Base-by-base conservation (phyloP, 2,797 vertebrate species). In the Myoxocephalus aenaeus region DNA sequence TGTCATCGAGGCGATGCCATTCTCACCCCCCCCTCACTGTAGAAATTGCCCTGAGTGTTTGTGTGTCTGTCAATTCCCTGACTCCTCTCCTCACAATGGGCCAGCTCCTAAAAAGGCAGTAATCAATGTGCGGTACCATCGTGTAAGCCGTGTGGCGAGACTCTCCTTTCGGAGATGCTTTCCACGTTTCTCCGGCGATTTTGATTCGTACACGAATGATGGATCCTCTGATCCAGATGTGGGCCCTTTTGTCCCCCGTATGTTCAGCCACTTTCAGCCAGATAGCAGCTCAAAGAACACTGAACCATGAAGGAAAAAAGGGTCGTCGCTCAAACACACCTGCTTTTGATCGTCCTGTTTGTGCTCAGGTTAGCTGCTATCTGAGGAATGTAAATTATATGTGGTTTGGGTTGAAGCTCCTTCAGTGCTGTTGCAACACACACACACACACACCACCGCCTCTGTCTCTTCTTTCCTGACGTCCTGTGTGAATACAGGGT, bases 381-480 rank as follows among this genome's bases (percentile, higher is more conserved):
- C 90, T 84, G 69, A 92, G 89, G 95, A 96, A 96, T 95, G 93
- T 93, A 95, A 95, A 96, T 95, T 94, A 93, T 87, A 93, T 85
- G 92, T 89, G 91, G 84, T 93, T 91, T 75, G 80, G 80, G 79
- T 81, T 82, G 88, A 87, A 80, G 81, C 82, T 84, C 73, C 83
- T 86, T 86, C 81, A 82, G 76, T 61, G 72, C 85, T 83, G 70
- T 80, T 84, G 77, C 77, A 82, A 78, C 54, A 53, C 73, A 44
- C 54, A 44, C 57, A 78, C 74, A 61, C 42, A 46, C 65, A 72
- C 54, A n/a, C 66, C 70, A 42, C 58, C 70, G 44, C 65, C 61
- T 75, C 64, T 27, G 42, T 67, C 59, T 65, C 50, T 77, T 67
- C 57, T 64, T 8, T 62, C 57, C 76, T 76, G 73, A 82, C 72